Evolutionary conservation across 2,888 invertebrate genomes (phyloP).

Genomic region (Apamea anceps): DNA sequence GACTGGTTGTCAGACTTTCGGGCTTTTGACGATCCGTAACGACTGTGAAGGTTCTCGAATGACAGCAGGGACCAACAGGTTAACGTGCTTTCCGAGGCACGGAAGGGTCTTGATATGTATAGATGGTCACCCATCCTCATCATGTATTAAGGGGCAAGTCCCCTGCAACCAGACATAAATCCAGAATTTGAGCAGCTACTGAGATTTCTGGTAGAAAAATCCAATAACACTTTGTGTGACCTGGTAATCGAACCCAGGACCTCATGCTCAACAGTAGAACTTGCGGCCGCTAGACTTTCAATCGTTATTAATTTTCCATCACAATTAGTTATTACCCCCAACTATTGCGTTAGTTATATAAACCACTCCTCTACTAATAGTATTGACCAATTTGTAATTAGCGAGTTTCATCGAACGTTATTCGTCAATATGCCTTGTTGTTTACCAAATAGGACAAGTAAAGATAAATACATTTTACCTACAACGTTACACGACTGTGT

Average conservation of each 20-base stretch:
- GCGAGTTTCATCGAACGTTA: constrained; percentile 12
- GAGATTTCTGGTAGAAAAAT: background rate
- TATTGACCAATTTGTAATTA: constrained; percentile 30
- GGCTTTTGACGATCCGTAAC: too few species aligned
- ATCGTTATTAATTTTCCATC: background rate
- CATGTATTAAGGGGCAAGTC: background rate
- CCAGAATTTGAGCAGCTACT: too few species aligned
- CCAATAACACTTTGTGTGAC: background rate
- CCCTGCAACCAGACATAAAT: background rate
- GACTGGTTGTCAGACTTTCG: too few species aligned
- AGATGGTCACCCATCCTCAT: too few species aligned
- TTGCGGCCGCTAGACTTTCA: background rate
- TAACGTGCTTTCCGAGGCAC: too few species aligned
- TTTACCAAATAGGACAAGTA: background rate
- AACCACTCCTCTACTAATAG: background rate
- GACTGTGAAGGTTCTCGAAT: too few species aligned
- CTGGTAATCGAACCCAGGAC: background rate
- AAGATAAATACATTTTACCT: background rate
- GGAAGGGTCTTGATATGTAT: too few species aligned
- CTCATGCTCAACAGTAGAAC: background rate
- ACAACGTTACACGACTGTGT: background rate
- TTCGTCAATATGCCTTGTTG: background rate
- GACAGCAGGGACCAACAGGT: too few species aligned
- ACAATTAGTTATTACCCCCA: background rate
- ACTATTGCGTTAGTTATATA: background rate